These are phyloP conservation scores for Hybognathus amarus DNA, from an alignment of 2,797 vertebrate genomes.

Conservation along the genomic window DNA sequence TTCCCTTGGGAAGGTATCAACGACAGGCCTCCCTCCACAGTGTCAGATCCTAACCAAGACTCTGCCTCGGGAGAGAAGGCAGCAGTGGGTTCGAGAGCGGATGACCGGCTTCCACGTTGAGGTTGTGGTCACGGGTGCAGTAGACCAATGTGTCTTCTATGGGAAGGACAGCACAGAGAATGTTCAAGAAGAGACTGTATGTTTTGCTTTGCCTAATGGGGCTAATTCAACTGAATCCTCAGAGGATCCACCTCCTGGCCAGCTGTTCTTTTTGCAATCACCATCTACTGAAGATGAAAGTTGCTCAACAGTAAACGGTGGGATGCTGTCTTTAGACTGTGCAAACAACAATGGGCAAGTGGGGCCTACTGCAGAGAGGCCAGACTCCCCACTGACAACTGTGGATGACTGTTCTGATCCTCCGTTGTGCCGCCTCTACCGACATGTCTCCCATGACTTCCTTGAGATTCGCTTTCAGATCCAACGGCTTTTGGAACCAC, in stretches of 20 bases:
- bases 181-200: conserved; percentile 90
- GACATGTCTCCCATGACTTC: conserved; percentile 95
- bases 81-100: conserved; percentile 74
- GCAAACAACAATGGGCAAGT: conserved; percentile 69
- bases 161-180: conserved; percentile 93
- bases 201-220: conserved; percentile 76
- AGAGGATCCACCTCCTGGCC: conserved; percentile 88
- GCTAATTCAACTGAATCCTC: conserved; percentile 71
- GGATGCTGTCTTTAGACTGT: conserved; percentile 77
- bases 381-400: conserved; percentile 70
- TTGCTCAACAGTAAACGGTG: conserved; percentile 57
- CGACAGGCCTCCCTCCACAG: conserved; percentile 66
- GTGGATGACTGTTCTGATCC: conserved; percentile 75
- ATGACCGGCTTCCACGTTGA: conserved; percentile 93
- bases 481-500: conserved; percentile 91
- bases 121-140: conserved; percentile 93
- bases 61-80: conserved; percentile 66
- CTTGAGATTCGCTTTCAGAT: conserved; percentile 97
- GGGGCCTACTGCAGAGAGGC: conserved; percentile 59
- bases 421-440: conserved; percentile 91
- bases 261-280: conserved; percentile 88
- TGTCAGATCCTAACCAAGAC: conserved; percentile 72
- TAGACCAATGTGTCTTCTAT: conserved; percentile 94
- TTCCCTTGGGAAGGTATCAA: conserved; percentile 67
- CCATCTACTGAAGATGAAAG: conserved; percentile 74